Base-by-base conservation (phyloP, 2,797 vertebrate genomes). In the Aphelocoma californica region DNA sequence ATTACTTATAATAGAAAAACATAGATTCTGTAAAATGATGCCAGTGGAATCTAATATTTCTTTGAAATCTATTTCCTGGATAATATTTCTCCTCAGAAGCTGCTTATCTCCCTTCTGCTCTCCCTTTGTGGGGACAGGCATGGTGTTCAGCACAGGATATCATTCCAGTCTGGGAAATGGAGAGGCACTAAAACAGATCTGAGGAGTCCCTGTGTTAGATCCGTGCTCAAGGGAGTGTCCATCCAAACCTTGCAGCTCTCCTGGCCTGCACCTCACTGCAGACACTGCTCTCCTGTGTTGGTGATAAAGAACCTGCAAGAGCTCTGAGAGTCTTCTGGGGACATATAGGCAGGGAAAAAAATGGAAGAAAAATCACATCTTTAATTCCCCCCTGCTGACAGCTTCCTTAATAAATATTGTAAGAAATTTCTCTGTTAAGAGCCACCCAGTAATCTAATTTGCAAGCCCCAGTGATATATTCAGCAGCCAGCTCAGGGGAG, bases 381-480 rank as follows among this genome's bases (percentile, higher is more conserved):
- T 91, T 91, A 89, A 92, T 95, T 86, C 87, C 31, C 47, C 19
- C 12, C 61, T 95, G 66, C 81, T 88, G 92, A 88, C 84, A 92
- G 75, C 79, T 95, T 94, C 72, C 75, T 86, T 93, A 95, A 96
- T 91, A 91, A 91, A 95, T 93, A 75, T 36, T 88, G 62, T 84
- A 95, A 92, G 85, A 91, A 94, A 90, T 79, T 88, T 75, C 85
- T 88, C 86, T 18, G 71, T 83, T 90, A 90, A 90, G 87, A 95
- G 84, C 50, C 84, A 80, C 84, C 61, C 40, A 56, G 75, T 93
- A 86, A 96, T 94, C 48, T 93, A 81, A 84, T 83, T 92, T 91
- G 82, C 75, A 92, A 96, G 56, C 67, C 83, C 56, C 51, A 58
- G 44, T 91, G 90, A 94, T 92, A 77, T 91, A 94, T 92, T 92